Conservation (phyloP, 2,797 vertebrate genomes). For the Buphagus erythrorhynchus region DNA sequence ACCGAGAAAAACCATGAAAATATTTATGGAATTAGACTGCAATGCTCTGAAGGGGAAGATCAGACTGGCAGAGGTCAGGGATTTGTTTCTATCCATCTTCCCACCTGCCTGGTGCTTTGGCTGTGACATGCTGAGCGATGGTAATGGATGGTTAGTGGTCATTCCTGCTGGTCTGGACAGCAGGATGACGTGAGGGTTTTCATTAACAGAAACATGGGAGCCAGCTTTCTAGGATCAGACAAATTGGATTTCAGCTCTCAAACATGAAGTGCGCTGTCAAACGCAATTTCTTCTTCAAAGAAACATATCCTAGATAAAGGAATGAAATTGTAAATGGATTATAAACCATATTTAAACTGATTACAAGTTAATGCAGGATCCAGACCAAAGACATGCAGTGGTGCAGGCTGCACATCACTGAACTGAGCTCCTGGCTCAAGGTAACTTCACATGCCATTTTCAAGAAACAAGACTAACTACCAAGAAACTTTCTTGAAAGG, state of each 20-base stretch:
- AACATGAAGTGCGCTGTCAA: slow-evolving; percentile 1
- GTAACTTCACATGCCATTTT: neutral
- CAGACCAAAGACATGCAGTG: neutral
- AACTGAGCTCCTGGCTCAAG: neutral
- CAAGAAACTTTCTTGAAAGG: neutral
- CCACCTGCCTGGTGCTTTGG: neutral
- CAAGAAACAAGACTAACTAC: neutral
- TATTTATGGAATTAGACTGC: neutral
- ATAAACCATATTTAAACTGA: neutral
- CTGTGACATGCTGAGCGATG: neutral
- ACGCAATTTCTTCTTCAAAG: slow-evolving; percentile 50
- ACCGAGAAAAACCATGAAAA: neutral
- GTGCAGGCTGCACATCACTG: neutral
- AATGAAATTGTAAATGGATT: slow-evolving; percentile 22
- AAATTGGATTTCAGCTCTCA: neutral
- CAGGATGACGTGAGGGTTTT: neutral
- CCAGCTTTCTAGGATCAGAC: neutral
- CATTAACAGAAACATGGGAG: neutral
- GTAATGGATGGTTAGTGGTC: neutral
- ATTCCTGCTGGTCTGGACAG: neutral
- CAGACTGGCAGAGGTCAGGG: fast-evolving
- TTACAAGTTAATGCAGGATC: neutral
- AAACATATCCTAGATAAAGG: slow-evolving; percentile 7
- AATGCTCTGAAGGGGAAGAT: neutral
- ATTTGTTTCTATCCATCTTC: neutral